Evolutionary conservation across 2,797 vertebrate species (phyloP), one percentile per base, ranked within the genome.

Genomic region (Arremon aurantiirostris): DNA sequence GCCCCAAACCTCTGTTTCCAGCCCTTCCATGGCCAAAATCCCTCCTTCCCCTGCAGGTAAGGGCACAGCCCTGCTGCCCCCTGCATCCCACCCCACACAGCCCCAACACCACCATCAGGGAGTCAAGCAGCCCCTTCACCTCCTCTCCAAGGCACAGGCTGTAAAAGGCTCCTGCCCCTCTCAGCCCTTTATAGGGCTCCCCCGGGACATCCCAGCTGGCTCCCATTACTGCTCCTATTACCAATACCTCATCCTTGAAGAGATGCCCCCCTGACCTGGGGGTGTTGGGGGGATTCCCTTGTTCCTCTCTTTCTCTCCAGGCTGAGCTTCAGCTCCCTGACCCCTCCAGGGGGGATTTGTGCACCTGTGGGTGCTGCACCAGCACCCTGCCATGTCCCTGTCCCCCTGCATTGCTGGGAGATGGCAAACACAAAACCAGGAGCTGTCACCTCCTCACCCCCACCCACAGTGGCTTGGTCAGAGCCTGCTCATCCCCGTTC

Each of bases 61-160:
- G 9, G 41, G 24, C 17, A 28, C 2, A 13, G 0, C 46, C 6
- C 55, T 44, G 44, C 59, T 63, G 44, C 68, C 35, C 41, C 41
- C 72, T 34, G 12, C 14, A 46, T 15, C 46, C 32, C 16, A 14
- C 18, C 26, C n/a, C 26, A 3, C 14, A 0, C 1, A 28, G 2
- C 49, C n/a, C 47, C 6, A 8, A 1, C 4, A 23, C 4, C 35
- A 1, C 34, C 49, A 11, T 9, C 37, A 30, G 34, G 24, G 19
- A 47, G 2, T 4, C 65, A 35, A 1, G n/a, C 0, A 9, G 4
- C 1, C 12, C 15, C 1, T 70, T 55, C 12, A 16, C 28, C 69
- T 59, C n/a, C 22, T 46, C 12, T 27, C 50, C n/a, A 19, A 46
- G 32, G 7, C 35, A 19, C 5, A 16, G 46, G 30, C 15, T 27